Percentiles rank a stretch among this genome's conserved stretches.
phyloP scores from a whole-genome alignment of 2,797 vertebrate species.

The Emydoidea blandingii region DNA sequence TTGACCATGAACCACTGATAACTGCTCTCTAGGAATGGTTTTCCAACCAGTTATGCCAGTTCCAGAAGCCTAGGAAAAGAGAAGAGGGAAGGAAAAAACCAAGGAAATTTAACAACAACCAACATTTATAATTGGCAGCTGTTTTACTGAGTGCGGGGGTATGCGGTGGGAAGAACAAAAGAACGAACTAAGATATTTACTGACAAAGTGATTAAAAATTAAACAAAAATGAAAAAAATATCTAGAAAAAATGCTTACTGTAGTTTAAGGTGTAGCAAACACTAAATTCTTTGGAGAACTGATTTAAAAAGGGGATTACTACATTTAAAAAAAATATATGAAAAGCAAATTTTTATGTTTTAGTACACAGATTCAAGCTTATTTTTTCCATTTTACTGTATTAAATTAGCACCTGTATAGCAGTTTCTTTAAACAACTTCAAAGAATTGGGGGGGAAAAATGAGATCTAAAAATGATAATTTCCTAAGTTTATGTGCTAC shows the following conservation, averaged over 20 bases:
- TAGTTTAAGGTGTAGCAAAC: not conserved
- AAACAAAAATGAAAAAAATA: not conserved
- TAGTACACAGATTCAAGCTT: not conserved
- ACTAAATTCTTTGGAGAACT: not conserved
- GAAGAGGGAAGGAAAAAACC: not conserved
- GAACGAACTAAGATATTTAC: not conserved
- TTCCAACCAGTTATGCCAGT: too few species aligned
- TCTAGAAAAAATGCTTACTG: not conserved
- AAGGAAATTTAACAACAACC: not conserved
- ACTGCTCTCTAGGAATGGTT: too few species aligned
- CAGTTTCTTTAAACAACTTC: conserved; percentile 15
- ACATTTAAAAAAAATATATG: not conserved
- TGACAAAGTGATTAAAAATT: not conserved
- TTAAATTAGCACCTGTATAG: conserved; percentile 49
- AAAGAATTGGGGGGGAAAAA: conserved; percentile 30
- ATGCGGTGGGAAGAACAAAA: not conserved
- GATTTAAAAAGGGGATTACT: not conserved
- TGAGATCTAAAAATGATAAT: conserved; percentile 36
- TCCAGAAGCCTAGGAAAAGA: not conserved
- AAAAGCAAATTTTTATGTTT: conserved; percentile 32
- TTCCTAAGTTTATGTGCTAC: conserved; percentile 29
- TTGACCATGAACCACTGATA: too few species aligned
- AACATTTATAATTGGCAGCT: not conserved
- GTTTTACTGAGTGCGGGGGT: not conserved
- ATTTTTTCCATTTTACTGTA: conserved; percentile 29